These are phyloP conservation scores for Frankliniella fusca DNA, from an alignment of 2,888 invertebrate genomes.

Conservation along the genomic window DNA sequence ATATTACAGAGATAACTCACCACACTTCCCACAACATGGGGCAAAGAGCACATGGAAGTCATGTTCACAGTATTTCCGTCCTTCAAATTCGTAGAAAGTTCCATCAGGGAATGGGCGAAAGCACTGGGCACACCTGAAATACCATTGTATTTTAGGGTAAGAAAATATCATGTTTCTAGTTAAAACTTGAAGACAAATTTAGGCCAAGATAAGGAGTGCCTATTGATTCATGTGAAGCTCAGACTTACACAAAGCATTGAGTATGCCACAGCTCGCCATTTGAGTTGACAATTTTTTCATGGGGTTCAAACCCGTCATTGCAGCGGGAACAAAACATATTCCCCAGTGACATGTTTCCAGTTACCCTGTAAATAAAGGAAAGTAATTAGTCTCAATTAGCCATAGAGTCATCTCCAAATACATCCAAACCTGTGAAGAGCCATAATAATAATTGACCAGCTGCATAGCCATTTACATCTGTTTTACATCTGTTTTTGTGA, in stretches of 20 bases:
- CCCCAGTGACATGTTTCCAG: conserved; percentile 73
- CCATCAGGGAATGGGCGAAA: conserved; percentile 97
- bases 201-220: conserved; percentile 11
- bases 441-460: background rate
- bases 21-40: conserved; percentile 83
- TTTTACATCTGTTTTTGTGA: no score
- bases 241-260: conserved; percentile 94
- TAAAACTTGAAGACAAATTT: background rate
- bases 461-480: no score
- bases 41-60: conserved; percentile 97
- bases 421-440: background rate
- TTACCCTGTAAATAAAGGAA: conserved; percentile 46
- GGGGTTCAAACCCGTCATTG: conserved; percentile 90
- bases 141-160: conserved; percentile 33
- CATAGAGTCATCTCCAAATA: background rate
- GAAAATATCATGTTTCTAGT: conserved; percentile 14
- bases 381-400: background rate
- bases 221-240: background rate
- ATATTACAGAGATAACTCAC: conserved; percentile 45
- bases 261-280: conserved; percentile 98
- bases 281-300: conserved; percentile 98
- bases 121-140: conserved; percentile 89
- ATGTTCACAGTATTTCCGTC: conserved; percentile 97
- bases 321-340: conserved; percentile 94
- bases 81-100: conserved; percentile 97